Evolutionary conservation across 2,113 vertebrate genomes (phyloP), one percentile per base, ranked within the genome.

Genomic region (Macrotus californicus): DNA sequence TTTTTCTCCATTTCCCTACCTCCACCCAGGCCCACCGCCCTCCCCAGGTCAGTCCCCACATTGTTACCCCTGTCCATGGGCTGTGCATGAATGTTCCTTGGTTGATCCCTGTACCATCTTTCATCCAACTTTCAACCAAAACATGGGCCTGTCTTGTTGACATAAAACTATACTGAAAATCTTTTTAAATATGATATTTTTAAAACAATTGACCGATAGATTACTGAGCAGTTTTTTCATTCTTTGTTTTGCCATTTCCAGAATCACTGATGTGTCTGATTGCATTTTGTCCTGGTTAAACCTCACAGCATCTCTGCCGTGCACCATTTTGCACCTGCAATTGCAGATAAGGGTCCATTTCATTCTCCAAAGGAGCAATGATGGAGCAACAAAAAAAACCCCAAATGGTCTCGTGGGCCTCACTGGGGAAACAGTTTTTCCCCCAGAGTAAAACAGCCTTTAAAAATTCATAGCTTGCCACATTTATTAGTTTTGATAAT

Each of bases 361-460:
- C 22, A 36, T 92, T 93, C 48, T 91, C 79, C 70, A 80, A 83
- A 91, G 50, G 67, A 92, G 41, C 76, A 87, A 72, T 34, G 89
- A 46, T 39, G 59, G 66, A 73, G 5, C 72, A n/a, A 29, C 59
- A 66, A 64, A 34, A 54, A 13, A 29, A 29, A 41, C 39, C 13
- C 52, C 52, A 26, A 39, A 64, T 34, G 22, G 11, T 79, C 66
- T 66, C 2, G 0, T 11, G 36, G 39, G 11, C 31, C 69, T 94
- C 64, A 7, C 1, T 87, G 34, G 31, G 82, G 69, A 76, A 86
- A 34, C 19, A 36, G 3, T 72, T 8, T 41, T 89, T 86, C 7
- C 6, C 18, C 31, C 8, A 69, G 61, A 54, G 26, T 73, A 69
- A 66, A 70, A 93, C 24, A 77, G 6, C 43, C 21, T 80, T 89